Base-by-base conservation (phyloP, 1,140 invertebrate genomes). In the Apolygus lucorum region DNA sequence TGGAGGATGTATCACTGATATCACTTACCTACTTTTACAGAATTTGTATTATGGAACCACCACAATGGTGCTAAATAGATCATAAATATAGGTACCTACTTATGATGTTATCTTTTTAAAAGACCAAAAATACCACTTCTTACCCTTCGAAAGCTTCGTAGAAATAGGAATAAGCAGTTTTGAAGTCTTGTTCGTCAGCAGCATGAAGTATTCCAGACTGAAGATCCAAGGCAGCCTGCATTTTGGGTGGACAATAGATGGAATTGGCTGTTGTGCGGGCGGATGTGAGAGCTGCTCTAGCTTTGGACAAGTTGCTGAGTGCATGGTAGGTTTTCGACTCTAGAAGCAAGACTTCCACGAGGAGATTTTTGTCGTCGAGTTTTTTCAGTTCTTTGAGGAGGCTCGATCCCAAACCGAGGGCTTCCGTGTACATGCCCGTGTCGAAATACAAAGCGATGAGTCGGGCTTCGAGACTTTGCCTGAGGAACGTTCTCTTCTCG, bases 141-240 rank as follows among this genome's bases (percentile, higher is more conserved):
- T 59, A 59, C 72, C 96, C 96, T 84, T 99, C 98, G 82, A 99
- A 99, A 42, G 97, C 97, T 84, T 99, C 98, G 82, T 99, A 99
- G 78, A 99, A 99, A 78, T 99, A 99, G 49, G 97, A 99, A 80
- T 97, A 99, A 42, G 97, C 98, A 74, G 97, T 99, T 85, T 99
- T 99, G 79, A 99, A 99, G 78, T 99, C 98, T 77, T 92, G 88
- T 79, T 99, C 98, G 80, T 99, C 98, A 28, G 96, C 97, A 49
- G 98, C 97, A 83, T 99, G 98, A 22, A 99, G 81, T 73, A 99
- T 98, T 68, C 95, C 97, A 29, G 97, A 99, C 79, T 99, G 96
- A 59, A 99, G 82, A 83, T 99, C 98, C 17, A 99, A 82, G 21
- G 95, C 89, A 17, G 95, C 95, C 81, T 99, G 96, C 82, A 99